A percentile compares a stretch with the other conserved stretches of the same genome.
Conservation (phyloP, 2,113 vertebrate species). For the Progne subis region DNA sequence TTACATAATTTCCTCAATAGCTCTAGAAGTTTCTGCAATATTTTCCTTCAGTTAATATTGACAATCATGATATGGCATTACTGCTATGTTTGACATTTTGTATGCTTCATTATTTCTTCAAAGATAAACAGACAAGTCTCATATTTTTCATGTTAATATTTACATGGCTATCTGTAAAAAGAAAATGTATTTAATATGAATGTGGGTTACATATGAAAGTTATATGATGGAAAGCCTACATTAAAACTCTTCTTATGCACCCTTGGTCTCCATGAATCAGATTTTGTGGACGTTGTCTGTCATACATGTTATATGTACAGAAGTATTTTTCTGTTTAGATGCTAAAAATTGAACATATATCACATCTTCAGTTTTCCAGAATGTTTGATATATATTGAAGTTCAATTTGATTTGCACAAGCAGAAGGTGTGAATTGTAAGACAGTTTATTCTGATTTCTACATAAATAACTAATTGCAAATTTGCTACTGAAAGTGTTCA, state of each 20-base stretch:
- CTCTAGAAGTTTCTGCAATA: neutral
- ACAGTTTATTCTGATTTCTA: neutral
- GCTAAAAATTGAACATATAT: neutral
- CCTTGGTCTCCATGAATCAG: neutral
- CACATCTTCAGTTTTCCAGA: neutral
- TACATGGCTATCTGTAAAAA: neutral
- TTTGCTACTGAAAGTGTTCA: neutral
- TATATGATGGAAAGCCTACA: neutral
- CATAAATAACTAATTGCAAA: neutral
- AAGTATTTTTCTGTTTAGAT: neutral
- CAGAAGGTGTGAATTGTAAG: neutral
- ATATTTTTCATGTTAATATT: neutral
- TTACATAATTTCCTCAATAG: neutral
- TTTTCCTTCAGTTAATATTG: neutral
- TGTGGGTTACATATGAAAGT: neutral
- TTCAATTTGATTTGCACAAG: neutral
- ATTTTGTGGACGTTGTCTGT: neutral
- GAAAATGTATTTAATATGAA: neutral
- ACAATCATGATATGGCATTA: neutral
- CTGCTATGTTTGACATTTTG: neutral
- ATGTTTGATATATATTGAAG: neutral
- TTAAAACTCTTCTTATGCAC: neutral
- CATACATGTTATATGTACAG: neutral
- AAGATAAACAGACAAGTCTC: neutral
- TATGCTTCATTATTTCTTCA: neutral